A percentile compares a stretch with the other conserved stretches of the same genome.
Conservation (phyloP, 2,797 vertebrate species). For the Melanotaenia nigrans region DNA sequence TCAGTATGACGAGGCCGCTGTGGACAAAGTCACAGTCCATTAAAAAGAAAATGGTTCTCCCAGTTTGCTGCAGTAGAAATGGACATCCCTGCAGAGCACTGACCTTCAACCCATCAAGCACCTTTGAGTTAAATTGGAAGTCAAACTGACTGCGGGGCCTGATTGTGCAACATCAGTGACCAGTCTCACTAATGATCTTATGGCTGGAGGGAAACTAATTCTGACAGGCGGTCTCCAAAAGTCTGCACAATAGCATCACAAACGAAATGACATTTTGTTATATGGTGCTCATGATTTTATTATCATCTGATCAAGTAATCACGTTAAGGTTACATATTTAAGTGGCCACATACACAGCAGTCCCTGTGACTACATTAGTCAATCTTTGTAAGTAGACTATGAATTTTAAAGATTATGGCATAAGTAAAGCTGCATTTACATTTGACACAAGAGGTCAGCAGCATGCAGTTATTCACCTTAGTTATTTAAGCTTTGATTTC, state of each 20-base stretch:
- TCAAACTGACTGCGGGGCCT: conserved; percentile 11
- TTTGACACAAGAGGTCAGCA: not conserved
- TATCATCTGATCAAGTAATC: too few relatives aligned
- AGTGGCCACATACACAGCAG: not conserved
- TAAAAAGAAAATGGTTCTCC: conserved; percentile 21
- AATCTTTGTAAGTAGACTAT: not conserved
- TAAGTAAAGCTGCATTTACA: conserved; percentile 1
- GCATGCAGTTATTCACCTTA: not conserved
- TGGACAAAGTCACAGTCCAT: conserved; percentile 26
- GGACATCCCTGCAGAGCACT: conserved; percentile 2
- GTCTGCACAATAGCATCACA: not conserved
- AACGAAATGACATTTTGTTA: not conserved
- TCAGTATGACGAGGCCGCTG: not conserved
- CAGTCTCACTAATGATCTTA: conserved; percentile 10
- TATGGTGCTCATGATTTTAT: not conserved
- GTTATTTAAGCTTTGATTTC: conserved; percentile 9
- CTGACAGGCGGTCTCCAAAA: not conserved
- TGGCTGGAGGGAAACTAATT: conserved; percentile 3
- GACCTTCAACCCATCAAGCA: conserved; percentile 24
- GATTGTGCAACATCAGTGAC: conserved; percentile 10
- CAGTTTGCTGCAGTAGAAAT: conserved; percentile 11
- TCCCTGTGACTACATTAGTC: not conserved
- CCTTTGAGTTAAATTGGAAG: conserved; percentile 16
- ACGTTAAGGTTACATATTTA: not conserved
- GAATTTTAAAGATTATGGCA: not conserved